Evolutionary conservation across 2,797 vertebrate genomes (phyloP).

Genomic region (Acrossocheilus fasciatus): DNA sequence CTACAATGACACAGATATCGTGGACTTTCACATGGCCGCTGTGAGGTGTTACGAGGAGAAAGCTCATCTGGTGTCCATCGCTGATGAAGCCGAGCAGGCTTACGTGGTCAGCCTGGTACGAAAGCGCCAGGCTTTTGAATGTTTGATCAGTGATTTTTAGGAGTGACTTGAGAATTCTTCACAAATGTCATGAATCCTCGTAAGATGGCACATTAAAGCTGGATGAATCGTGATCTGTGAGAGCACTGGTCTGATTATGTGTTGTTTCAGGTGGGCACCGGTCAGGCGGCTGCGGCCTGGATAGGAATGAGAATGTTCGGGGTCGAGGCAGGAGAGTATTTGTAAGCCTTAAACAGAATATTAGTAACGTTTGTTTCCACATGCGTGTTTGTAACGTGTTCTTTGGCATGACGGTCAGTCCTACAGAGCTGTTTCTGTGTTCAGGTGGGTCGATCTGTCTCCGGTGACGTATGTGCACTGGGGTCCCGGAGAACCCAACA

Average conservation of each 20-base stretch:
- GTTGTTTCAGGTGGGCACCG: slow-evolving; percentile 78
- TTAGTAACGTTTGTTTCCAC: background rate
- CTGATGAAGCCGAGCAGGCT: slow-evolving; percentile 72
- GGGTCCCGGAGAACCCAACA: slow-evolving; percentile 80
- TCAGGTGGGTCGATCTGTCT: slow-evolving; percentile 78
- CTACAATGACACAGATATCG: slow-evolving; percentile 81
- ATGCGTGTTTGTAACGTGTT: background rate
- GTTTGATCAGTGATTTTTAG: background rate
- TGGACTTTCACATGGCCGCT: slow-evolving; percentile 75
- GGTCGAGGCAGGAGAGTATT: slow-evolving; percentile 69
- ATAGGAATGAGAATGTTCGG: slow-evolving; percentile 78
- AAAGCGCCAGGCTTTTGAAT: background rate
- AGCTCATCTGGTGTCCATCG: slow-evolving; percentile 77
- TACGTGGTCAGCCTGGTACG: slow-evolving; percentile 78
- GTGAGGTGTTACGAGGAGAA: slow-evolving; percentile 71
- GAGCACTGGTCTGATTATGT: background rate
- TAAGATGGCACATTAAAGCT: background rate
- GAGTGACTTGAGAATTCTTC: background rate
- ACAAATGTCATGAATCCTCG: background rate
- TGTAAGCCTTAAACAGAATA: slow-evolving; percentile 65
- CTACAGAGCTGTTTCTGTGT: background rate
- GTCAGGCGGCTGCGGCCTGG: slow-evolving; percentile 72
- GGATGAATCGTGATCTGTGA: background rate
- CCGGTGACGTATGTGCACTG: slow-evolving; percentile 80
- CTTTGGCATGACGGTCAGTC: background rate